phyloP scores from a whole-genome alignment of 2,797 vertebrate genomes.

The Schizothorax lantsangensis region DNA sequence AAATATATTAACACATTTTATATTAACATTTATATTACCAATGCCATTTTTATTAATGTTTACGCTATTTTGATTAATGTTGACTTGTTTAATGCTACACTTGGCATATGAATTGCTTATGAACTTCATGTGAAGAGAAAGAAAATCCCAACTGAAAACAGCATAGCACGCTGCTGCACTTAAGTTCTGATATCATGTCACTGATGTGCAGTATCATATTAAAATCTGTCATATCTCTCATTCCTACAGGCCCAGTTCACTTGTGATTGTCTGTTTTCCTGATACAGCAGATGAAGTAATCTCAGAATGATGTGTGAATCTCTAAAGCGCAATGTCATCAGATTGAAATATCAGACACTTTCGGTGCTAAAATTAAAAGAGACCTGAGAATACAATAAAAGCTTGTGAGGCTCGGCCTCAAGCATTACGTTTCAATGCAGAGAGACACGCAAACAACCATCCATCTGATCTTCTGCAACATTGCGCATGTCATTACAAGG shows the following conservation, averaged over 20 bases:
- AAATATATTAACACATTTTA: neutral
- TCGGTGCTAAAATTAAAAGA: neutral
- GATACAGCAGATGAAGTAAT: neutral
- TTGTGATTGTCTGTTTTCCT: neutral
- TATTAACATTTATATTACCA: neutral
- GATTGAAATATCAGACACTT: neutral
- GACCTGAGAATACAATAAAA: neutral
- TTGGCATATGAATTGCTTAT: neutral
- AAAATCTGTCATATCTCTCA: neutral
- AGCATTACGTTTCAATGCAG: neutral
- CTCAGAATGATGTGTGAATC: neutral
- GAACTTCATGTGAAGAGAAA: neutral
- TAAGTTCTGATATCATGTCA: neutral
- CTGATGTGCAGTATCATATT: neutral
- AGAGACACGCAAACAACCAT: conserved; percentile 15
- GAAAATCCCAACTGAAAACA: neutral
- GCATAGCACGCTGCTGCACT: neutral
- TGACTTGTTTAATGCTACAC: neutral
- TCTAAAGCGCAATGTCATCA: neutral
- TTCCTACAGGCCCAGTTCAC: neutral
- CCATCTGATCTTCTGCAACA: conserved; percentile 33
- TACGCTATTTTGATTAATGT: neutral
- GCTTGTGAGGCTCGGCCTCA: neutral
- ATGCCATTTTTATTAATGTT: neutral
- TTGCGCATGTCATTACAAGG: conserved; percentile 14